A percentile compares a stretch with the other conserved stretches of the same genome.
phyloP scores from a whole-genome alignment of 2,113 vertebrate species.

The Chascanopsetta lugubris region DNA sequence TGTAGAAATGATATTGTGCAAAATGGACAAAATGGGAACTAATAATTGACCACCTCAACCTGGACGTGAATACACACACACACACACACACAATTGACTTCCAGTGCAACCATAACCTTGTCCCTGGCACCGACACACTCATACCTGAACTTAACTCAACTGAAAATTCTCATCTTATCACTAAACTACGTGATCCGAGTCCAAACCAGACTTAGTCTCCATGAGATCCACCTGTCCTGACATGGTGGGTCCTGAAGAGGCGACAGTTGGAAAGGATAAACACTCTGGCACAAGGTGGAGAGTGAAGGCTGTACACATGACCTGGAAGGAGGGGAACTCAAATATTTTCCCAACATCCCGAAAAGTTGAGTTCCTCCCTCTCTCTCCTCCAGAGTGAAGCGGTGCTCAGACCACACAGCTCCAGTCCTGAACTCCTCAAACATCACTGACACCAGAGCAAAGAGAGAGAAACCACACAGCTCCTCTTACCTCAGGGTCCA shows the following conservation, averaged over 20 bases:
- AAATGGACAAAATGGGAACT: too few species aligned
- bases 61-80: too few species aligned
- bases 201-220: background rate
- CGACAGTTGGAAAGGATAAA: too few species aligned
- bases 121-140: too few species aligned
- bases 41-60: too few species aligned
- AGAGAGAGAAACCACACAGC: background rate
- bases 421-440: background rate
- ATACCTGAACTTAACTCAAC: background rate
- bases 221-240: background rate
- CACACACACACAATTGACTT: too few species aligned
- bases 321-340: too few species aligned
- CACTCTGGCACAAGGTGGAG: too few species aligned
- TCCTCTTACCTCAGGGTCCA: constrained; percentile 53
- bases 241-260: background rate
- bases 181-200: too few species aligned
- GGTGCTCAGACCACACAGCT: background rate
- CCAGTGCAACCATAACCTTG: background rate
- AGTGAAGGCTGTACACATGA: background rate
- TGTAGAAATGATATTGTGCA: too few species aligned
- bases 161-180: background rate
- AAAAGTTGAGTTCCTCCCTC: constrained; percentile 15
- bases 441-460: background rate
- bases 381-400: constrained; percentile 1
- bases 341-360: too few species aligned